Percentiles rank a stretch among this genome's conserved stretches.
Conservation (phyloP, 2,797 vertebrate species). For the Hephaestus fuliginosus region DNA sequence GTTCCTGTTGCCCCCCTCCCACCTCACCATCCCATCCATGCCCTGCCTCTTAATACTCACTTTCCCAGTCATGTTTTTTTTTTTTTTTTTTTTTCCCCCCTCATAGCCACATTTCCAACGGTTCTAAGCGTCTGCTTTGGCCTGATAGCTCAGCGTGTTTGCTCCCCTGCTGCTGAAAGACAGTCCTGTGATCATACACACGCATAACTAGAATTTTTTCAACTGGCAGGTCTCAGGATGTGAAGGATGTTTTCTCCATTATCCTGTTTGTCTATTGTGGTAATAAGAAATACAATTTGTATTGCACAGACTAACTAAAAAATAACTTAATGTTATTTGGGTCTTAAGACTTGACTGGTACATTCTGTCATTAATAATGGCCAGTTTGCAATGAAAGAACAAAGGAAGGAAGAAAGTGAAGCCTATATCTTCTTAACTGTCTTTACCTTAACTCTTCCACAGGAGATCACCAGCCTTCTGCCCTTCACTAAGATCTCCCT, state of each 20-base stretch:
- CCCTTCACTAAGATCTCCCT: slow-evolving; percentile 92
- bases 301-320: background rate
- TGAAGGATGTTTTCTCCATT: slow-evolving; percentile 36
- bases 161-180: slow-evolving; percentile 50
- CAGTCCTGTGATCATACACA: slow-evolving; percentile 48
- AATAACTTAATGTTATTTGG: background rate
- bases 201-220: slow-evolving; percentile 22
- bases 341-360: background rate
- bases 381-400: background rate
- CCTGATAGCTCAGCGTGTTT: slow-evolving; percentile 62
- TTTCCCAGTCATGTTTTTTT: slow-evolving; percentile 36
- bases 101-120: slow-evolving; percentile 46
- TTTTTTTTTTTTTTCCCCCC: background rate
- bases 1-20: slow-evolving; percentile 8
- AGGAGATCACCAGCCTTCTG: slow-evolving; percentile 92
- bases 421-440: background rate
- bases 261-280: slow-evolving; percentile 27
- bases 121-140: slow-evolving; percentile 59
- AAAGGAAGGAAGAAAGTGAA: background rate
- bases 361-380: background rate
- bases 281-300: slow-evolving; percentile 16
- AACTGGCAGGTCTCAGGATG: slow-evolving; percentile 33
- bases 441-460: slow-evolving; percentile 27
- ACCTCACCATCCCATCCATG: slow-evolving; percentile 47
- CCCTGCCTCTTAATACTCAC: slow-evolving; percentile 64